These are phyloP conservation scores for Phoxinus phoxinus DNA, from an alignment of 2,113 vertebrate species.

Conservation along the genomic window DNA sequence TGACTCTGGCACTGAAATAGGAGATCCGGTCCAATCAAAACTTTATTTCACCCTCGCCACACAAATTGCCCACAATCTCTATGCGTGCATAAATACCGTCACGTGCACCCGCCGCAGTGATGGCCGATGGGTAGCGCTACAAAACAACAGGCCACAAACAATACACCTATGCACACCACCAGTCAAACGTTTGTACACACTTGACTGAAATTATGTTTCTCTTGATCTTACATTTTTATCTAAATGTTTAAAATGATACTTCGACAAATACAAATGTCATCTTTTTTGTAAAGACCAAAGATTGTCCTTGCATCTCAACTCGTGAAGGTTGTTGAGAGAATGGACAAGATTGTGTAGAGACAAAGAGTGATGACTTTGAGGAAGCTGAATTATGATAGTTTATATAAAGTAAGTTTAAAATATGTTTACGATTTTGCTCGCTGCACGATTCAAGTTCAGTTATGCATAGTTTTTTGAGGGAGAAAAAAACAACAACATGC, in stretches of 20 bases:
- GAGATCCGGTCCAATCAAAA: constrained; percentile 11
- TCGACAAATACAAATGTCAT: neutral
- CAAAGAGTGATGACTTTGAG: too few species aligned
- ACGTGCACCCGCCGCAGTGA: neutral
- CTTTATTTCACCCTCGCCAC: constrained; percentile 2
- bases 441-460: too few species aligned
- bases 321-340: too few species aligned
- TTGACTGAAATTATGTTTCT: neutral
- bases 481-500: too few species aligned
- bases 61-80: neutral
- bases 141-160: neutral
- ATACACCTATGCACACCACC: neutral
- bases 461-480: too few species aligned
- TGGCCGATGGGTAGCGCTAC: neutral
- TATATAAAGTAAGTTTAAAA: neutral
- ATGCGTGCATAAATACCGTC: neutral
- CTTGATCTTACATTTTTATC: neutral
- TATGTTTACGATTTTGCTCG: neutral
- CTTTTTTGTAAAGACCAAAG: too few species aligned
- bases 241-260: neutral
- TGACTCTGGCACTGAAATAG: constrained; percentile 2
- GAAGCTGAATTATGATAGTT: neutral
- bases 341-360: too few species aligned
- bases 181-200: neutral
- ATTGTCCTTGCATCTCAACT: too few species aligned